Evolutionary conservation across 2,888 invertebrate species (phyloP).

Genomic region (Linyphia triangularis): DNA sequence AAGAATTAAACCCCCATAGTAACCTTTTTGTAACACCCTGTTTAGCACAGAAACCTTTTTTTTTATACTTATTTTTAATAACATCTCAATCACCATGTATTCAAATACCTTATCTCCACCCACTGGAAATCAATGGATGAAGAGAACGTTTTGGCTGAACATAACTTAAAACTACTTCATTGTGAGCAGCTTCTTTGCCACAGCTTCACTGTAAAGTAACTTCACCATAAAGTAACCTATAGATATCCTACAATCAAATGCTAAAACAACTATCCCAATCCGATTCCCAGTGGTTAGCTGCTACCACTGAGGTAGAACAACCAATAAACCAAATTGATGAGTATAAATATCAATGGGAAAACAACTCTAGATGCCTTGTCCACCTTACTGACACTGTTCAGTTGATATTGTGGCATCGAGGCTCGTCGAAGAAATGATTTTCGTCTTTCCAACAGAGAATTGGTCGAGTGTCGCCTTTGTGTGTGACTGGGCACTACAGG

Average conservation of each 20-base stretch:
- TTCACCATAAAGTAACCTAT: too few relatives aligned
- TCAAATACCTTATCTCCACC: too few relatives aligned
- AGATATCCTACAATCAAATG: not conserved
- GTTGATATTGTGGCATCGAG: conserved; percentile 72
- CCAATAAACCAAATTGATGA: conserved; percentile 90
- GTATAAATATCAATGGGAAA: conserved; percentile 87
- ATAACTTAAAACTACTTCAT: too few relatives aligned
- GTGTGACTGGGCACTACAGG: not conserved
- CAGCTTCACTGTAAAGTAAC: too few relatives aligned
- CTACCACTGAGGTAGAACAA: conserved; percentile 84
- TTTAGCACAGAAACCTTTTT: too few relatives aligned
- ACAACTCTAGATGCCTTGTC: conserved; percentile 87
- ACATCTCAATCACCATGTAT: too few relatives aligned
- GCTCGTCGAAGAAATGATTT: conserved; percentile 55
- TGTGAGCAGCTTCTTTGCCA: too few relatives aligned
- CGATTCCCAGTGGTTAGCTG: conserved; percentile 19
- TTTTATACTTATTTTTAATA: too few relatives aligned
- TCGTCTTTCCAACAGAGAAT: conserved; percentile 18
- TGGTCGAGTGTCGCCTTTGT: not conserved
- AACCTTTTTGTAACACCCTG: too few relatives aligned
- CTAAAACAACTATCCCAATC: not conserved
- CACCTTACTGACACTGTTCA: conserved; percentile 90
- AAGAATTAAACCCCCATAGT: too few relatives aligned
- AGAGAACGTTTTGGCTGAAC: too few relatives aligned
- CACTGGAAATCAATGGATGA: too few relatives aligned